Evolutionary conservation across 2,113 vertebrate genomes (phyloP), one percentile per base, ranked within the genome.

Genomic region (Engraulis encrasicolus): DNA sequence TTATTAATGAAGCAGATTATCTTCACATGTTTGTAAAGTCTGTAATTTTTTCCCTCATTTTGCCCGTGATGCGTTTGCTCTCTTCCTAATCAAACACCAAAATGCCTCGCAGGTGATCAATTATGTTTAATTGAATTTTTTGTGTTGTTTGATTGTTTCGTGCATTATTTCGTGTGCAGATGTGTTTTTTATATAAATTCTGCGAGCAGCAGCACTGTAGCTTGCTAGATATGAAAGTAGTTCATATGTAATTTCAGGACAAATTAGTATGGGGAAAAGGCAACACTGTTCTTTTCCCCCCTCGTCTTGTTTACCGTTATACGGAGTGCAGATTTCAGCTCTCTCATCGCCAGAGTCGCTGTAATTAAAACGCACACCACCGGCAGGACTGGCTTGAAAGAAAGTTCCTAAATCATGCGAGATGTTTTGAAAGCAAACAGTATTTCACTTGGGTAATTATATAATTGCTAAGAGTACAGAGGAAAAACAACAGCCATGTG

Each of bases 61-160:
- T 17, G 61, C 61, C 61, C 34, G 23, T 71, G 23, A 71, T 71
- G 61, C 61, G 23, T 71, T 71, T 71, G 61, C 61, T 34, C 27
- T 71, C 61, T 27, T 71, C 27, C 27, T 71, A 71, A 34, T 71
- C 61, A 71, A 71, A 71, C 23, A 71, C 61, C n/a, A 34, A 71
- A 34, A 71, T 71, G 27, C 31, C 54, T 7, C 37, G 17, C 19
- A 52, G 82, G 78, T 90, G 86, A 89, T 85, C 83, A 81, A 84
- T 85, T 84, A 78, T 78, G 52, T 82, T 82, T 82, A 54, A 84
- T 84, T 61, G 49, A 18, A 49, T 50, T 86, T 86, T 74, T 80
- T 83, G 27, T 50, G 27, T 85, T 49, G 80, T 82, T 38, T 86
- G 45, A 71, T 71, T 71, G 61, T 71, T 71, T 71, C 9, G n/a